Base-by-base conservation (phyloP, 2,888 invertebrate species). In the Omphaloscelis lunosa region DNA sequence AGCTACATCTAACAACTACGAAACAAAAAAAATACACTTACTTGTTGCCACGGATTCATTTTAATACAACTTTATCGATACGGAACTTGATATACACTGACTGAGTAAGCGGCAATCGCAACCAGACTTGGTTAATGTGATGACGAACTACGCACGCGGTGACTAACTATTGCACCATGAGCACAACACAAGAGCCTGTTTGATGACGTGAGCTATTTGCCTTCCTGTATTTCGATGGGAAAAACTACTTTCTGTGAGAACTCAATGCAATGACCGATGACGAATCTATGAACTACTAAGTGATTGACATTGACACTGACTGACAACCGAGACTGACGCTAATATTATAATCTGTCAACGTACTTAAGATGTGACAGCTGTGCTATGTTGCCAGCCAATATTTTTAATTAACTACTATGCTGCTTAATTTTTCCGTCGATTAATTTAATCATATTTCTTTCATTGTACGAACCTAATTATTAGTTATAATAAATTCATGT, bases 21-120 rank as follows among this genome's bases (percentile, higher is more conserved):
- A 77, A 80, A 66, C n/a, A 72, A 77, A 74, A 71, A 71, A 77
- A 80, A 77, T 56, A 72, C 58, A 92, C 93, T 92, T 90, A 95
- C 95, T 93, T 94, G 94, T 84, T 94, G 95, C 86, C 96, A 95
- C 41, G 96, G 96, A 93, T 96, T 96, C 96, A 96, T 96, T 88
- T 89, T 93, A 77, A 73, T 70, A 63, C 70, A 77, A 74, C 63
- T 86, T 75, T 69, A 15, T 45, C 20, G 48, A 8, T 41, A 69
- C n/a, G 29, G 17, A 76, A 86, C 78, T 79, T 73, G 34, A 59
- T 65, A 53, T 39, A 77, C 75, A 85, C 86, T 86, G 84, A 76
- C 51, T 45, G 41, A 41, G 45, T n/a, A n/a, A 71, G 61, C 73
- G 51, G 62, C 39, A 51, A 51, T 63, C 53, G 45, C 65, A 29